Evolutionary conservation across 1,140 invertebrate genomes (phyloP).

Genomic region (Lasaia peninsularis): DNA sequence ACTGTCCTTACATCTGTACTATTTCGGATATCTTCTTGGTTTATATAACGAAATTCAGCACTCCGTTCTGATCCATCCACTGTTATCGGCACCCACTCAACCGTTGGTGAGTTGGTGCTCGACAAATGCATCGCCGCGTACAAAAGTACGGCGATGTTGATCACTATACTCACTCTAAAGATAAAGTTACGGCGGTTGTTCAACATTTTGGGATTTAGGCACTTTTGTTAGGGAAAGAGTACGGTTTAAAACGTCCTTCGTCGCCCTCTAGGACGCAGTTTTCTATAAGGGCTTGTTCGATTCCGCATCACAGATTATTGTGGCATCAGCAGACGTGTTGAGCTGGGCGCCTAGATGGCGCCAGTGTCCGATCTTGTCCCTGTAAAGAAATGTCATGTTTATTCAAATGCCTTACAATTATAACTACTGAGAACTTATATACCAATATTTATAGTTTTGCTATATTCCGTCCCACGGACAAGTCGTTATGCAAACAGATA

Average conservation of each 20-base stretch:
- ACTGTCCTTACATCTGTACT: conserved; percentile 39
- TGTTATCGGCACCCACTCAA: conserved; percentile 55
- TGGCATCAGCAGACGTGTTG: conserved; percentile 60
- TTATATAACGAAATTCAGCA: conserved; percentile 47
- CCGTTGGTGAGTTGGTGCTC: conserved; percentile 40
- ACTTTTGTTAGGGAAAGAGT: conserved; percentile 58
- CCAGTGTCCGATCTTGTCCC: conserved; percentile 41
- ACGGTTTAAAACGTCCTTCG: conserved; percentile 64
- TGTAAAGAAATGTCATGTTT: conserved; percentile 36
- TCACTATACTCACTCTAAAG: conserved; percentile 84
- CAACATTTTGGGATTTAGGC: conserved; percentile 63
- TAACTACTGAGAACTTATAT: too few species aligned
- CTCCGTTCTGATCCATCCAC: conserved; percentile 50
- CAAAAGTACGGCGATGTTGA: conserved; percentile 83
- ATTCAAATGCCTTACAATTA: conserved; percentile 7
- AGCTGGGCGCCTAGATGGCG: conserved; percentile 52
- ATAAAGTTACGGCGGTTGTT: conserved; percentile 82
- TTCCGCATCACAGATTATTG: conserved; percentile 74
- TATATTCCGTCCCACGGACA: too few species aligned
- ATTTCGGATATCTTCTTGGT: conserved; percentile 48
- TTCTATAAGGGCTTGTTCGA: conserved; percentile 63
- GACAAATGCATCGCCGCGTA: conserved; percentile 76
- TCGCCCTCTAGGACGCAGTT: conserved; percentile 73
- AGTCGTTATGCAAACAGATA: too few species aligned
- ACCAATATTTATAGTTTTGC: too few species aligned